Evolutionary conservation across 1,140 invertebrate species (phyloP).

Genomic region (Anastrepha ludens): DNA sequence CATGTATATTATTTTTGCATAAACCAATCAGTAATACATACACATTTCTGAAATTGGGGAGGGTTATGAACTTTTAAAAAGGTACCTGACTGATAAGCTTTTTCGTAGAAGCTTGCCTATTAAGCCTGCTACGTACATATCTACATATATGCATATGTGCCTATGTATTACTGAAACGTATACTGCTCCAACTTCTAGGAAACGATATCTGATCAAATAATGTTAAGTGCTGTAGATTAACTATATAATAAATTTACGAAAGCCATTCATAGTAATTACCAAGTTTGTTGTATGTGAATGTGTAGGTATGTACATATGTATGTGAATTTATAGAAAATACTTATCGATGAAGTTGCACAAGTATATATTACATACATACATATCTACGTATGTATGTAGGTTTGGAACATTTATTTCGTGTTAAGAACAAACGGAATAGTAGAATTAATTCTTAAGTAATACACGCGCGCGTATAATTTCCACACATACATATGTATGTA

Average conservation of each 20-base stretch:
- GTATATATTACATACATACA: background rate
- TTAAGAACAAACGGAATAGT: no score
- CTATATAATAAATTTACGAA: background rate
- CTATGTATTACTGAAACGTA: background rate
- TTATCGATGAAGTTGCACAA: background rate
- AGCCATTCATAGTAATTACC: conserved; percentile 1
- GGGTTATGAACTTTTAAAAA: background rate
- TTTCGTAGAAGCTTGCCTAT: background rate
- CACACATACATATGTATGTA: no score
- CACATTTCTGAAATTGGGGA: no score
- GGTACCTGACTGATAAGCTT: background rate
- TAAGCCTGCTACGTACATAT: background rate
- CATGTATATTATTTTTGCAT: no score
- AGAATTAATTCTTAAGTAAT: no score
- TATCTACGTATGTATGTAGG: background rate
- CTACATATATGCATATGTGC: background rate
- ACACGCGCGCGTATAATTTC: no score
- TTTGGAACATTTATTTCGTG: no score
- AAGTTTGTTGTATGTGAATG: background rate
- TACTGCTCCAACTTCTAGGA: background rate
- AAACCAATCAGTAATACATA: no score
- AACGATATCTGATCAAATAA: background rate
- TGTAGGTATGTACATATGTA: conserved; percentile 2
- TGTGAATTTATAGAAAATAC: background rate
- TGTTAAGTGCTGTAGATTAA: conserved; percentile 2